Evolutionary conservation across 2,113 vertebrate species (phyloP).

Genomic region (Muscicapa adusta): DNA sequence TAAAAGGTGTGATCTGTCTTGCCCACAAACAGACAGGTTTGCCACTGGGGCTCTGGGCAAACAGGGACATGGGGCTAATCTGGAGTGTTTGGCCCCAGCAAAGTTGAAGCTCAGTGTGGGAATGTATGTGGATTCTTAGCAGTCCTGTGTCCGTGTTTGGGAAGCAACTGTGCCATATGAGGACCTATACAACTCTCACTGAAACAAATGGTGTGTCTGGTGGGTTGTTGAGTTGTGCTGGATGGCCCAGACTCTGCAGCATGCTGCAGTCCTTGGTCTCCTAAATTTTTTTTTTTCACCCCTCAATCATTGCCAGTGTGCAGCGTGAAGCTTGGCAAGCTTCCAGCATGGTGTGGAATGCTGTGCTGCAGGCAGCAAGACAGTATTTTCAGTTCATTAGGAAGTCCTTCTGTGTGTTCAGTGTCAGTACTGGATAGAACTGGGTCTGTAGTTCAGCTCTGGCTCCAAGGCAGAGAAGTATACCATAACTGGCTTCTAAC

Average conservation of each 20-base stretch:
- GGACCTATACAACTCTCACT: neutral
- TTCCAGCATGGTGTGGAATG: rapidly evolving
- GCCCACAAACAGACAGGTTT: neutral
- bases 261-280: neutral
- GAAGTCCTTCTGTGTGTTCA: neutral
- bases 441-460: neutral
- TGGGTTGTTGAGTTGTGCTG: neutral
- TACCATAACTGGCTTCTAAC: neutral
- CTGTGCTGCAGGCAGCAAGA: rapidly evolving
- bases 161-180: neutral
- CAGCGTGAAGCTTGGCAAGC: neutral
- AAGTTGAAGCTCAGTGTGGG: neutral
- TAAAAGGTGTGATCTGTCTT: neutral
- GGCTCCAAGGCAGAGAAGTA: neutral
- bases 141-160: rapidly evolving
- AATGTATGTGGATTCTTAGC: neutral
- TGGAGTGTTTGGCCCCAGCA: neutral
- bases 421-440: neutral
- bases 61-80: rapidly evolving
- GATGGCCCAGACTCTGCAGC: neutral
- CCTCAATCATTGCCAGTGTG: rapidly evolving
- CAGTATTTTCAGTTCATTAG: neutral
- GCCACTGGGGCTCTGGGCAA: neutral
- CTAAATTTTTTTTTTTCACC: neutral
- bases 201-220: neutral